A percentile compares a stretch with the other conserved stretches of the same genome.
Evolutionary conservation across 2,113 vertebrate genomes (phyloP).

Genomic region (Diadophis punctatus): DNA sequence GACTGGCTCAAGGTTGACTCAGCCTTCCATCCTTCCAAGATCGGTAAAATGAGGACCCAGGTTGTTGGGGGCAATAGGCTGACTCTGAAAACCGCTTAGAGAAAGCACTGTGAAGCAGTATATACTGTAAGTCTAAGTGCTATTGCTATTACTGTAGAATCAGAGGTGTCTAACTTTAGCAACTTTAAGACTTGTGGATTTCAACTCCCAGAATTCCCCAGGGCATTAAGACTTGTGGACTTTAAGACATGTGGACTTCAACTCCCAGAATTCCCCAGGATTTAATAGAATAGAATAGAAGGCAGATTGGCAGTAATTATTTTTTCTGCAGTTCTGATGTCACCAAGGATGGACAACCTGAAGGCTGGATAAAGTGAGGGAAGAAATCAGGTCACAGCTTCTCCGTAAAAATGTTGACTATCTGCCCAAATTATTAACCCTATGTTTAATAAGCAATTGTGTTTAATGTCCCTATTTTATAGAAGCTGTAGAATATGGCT

Average conservation of each 20-base stretch:
- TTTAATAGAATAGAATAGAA: too few species aligned
- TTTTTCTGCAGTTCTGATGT: neutral
- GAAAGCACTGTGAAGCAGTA: too few species aligned
- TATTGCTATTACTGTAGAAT: too few species aligned
- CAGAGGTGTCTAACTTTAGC: too few species aligned
- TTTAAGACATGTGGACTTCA: neutral
- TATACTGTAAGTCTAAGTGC: too few species aligned
- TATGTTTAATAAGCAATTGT: neutral
- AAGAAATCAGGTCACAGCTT: neutral
- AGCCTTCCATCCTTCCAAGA: too few species aligned
- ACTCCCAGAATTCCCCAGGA: neutral
- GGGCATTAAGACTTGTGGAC: neutral
- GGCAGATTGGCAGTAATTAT: too few species aligned
- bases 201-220: neutral
- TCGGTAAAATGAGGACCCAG: too few species aligned
- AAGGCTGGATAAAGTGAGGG: neutral
- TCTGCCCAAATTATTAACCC: neutral
- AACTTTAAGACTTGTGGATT: neutral
- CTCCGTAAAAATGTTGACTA: neutral
- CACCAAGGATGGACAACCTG: neutral
- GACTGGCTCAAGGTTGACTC: too few species aligned
- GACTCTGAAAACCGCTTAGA: too few species aligned
- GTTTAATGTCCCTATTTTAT: neutral
- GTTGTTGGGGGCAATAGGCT: too few species aligned
- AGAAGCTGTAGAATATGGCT: neutral